A percentile compares a stretch with the other conserved stretches of the same genome.
These are phyloP conservation scores for Ptychoptera contaminata DNA, from an alignment of 2,888 invertebrate species.

Conservation along the genomic window DNA sequence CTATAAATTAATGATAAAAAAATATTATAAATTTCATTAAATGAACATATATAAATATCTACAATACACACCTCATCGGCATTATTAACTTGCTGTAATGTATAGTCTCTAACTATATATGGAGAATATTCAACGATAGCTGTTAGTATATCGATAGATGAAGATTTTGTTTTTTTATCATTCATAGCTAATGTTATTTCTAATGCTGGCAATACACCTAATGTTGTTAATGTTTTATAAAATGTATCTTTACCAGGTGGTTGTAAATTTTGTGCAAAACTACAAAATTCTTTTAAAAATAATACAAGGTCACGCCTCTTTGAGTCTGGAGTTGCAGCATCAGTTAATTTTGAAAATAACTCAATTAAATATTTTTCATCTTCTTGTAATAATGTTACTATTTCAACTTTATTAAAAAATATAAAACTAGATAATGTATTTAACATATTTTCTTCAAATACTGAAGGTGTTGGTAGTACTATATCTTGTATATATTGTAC, in stretches of 20 bases:
- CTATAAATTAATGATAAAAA: constrained; percentile 37
- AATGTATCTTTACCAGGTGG: constrained; percentile 94
- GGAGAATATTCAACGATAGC: constrained; percentile 98
- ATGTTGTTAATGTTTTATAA: constrained; percentile 82
- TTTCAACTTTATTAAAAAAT: constrained; percentile 99
- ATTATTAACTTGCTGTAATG: constrained; percentile 74
- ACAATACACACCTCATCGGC: constrained; percentile 61
- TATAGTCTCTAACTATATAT: constrained; percentile 91
- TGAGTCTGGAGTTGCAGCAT: constrained; percentile 66
- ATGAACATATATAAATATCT: constrained; percentile 4
- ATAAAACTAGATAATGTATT: constrained; percentile 96
- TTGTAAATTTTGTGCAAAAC: constrained; percentile 96
- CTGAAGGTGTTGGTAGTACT: constrained; percentile 94
- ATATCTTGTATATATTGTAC: constrained; percentile 99
- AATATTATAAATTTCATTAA: constrained; percentile 2
- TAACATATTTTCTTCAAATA: constrained; percentile 98
- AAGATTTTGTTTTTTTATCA: constrained; percentile 87
- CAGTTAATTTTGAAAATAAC: constrained; percentile 83
- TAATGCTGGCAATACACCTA: constrained; percentile 76
- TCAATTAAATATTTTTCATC: constrained; percentile 94
- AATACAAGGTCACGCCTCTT: constrained; percentile 87
- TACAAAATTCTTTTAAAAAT: constrained; percentile 98
- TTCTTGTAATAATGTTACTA: constrained; percentile 93
- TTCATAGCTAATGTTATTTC: constrained; percentile 84
- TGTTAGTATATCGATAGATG: constrained; percentile 94